Conservation (phyloP, 2,888 invertebrate species). For the Macaria notata region DNA sequence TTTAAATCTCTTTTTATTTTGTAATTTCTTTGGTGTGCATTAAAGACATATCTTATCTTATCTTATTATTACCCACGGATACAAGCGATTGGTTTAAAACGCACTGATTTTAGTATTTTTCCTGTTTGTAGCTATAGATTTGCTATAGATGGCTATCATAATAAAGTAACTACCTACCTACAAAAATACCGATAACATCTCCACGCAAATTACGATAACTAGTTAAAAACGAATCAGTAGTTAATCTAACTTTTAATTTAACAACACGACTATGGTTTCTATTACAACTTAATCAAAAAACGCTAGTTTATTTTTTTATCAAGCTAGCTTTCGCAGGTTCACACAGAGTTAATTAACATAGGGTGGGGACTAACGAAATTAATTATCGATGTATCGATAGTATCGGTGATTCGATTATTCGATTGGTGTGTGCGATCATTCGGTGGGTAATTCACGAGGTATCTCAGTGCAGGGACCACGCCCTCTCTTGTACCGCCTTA, state of each 20-base stretch:
- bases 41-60: no score
- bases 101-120: no score
- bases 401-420: conserved; percentile 40
- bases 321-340: conserved; percentile 48
- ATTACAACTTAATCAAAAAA: conserved; percentile 30
- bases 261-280: background rate
- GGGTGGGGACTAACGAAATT: conserved; percentile 64
- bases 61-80: no score
- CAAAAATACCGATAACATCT: no score
- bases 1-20: no score
- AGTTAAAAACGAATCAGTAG: background rate
- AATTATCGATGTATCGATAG: conserved; percentile 71
- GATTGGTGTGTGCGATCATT: conserved; percentile 63
- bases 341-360: conserved; percentile 66
- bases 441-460: conserved; percentile 70
- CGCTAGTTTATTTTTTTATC: conserved; percentile 22
- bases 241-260: conserved; percentile 1
- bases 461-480: conserved; percentile 48
- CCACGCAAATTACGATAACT: no score
- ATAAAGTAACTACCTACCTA: no score
- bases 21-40: no score
- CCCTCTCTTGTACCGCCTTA: conserved; percentile 49
- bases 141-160: background rate
- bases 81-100: no score
- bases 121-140: no score